Conservation (phyloP, 1,140 invertebrate genomes). For the Cephus cinctus region DNA sequence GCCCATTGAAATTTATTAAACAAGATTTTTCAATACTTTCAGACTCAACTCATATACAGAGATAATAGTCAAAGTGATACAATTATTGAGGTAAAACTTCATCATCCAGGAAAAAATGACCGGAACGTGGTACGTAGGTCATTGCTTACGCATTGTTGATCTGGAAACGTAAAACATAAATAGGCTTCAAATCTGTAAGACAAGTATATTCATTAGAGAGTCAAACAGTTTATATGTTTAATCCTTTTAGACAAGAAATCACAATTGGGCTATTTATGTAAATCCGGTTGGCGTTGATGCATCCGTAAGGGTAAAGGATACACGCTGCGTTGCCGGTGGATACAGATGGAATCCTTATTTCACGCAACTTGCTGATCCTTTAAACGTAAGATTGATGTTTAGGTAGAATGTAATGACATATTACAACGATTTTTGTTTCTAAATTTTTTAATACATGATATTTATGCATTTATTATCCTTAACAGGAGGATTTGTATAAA, state of each 20-base stretch:
- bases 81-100: constrained; percentile 81
- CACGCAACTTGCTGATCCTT: constrained; percentile 83
- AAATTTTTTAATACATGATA: background rate
- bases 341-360: constrained; percentile 93
- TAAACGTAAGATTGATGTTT: constrained; percentile 84
- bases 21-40: no score
- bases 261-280: constrained; percentile 92
- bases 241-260: constrained; percentile 69
- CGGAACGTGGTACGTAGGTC: constrained; percentile 68
- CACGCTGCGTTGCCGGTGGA: constrained; percentile 85
- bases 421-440: background rate
- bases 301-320: constrained; percentile 73
- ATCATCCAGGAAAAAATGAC: constrained; percentile 80
- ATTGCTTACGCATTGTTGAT: background rate
- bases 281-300: constrained; percentile 93
- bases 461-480: constrained; percentile 13
- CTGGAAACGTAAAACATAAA: no score
- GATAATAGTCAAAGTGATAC: constrained; percentile 88
- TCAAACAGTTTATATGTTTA: constrained; percentile 8
- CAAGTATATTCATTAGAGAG: constrained; percentile 3
- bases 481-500: constrained; percentile 77
- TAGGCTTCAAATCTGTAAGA: background rate
- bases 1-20: no score
- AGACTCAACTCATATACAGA: constrained; percentile 83
- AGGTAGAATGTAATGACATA: no score